phyloP scores from a whole-genome alignment of 2,113 vertebrate genomes.

The Amphiprion ocellaris region DNA sequence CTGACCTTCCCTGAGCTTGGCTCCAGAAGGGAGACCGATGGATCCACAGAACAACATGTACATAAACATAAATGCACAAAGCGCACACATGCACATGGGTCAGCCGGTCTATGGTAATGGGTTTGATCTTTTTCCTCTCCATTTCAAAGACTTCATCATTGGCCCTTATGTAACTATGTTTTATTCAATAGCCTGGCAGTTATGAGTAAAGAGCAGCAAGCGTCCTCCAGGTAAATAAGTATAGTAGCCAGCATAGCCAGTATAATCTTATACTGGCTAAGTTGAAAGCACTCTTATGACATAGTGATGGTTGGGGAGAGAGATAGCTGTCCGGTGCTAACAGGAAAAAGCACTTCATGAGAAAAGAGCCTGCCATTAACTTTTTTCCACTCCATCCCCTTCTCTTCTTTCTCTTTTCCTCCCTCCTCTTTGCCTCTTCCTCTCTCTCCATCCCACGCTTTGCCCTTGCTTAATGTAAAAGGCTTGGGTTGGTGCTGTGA shows the following conservation, averaged over 20 bases:
- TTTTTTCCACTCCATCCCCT: conserved; percentile 40
- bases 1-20: conserved; percentile 82
- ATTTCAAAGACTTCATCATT: conserved; percentile 53
- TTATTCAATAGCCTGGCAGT: conserved; percentile 42
- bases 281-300: conserved; percentile 10
- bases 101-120: conserved; percentile 39
- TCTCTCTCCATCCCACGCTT: conserved; percentile 42
- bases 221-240: conserved; percentile 39
- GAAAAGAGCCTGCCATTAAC: conserved; percentile 53
- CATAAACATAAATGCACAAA: conserved; percentile 37
- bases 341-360: conserved; percentile 63
- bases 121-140: conserved; percentile 52
- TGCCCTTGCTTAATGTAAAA: conserved; percentile 71
- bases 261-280: conserved; percentile 9
- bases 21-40: conserved; percentile 75
- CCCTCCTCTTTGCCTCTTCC: conserved; percentile 33
- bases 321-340: conserved; percentile 30
- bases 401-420: conserved; percentile 38
- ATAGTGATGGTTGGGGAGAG: neutral
- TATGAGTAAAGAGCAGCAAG: conserved; percentile 17
- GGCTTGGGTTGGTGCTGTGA: conserved; percentile 55
- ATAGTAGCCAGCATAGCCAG: neutral
- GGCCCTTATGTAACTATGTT: conserved; percentile 43
- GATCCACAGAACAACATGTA: conserved; percentile 72
- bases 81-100: conserved; percentile 23